phyloP scores from a whole-genome alignment of 64 coral and sea anemone genomes.

The Dendronephthya gigantea region DNA sequence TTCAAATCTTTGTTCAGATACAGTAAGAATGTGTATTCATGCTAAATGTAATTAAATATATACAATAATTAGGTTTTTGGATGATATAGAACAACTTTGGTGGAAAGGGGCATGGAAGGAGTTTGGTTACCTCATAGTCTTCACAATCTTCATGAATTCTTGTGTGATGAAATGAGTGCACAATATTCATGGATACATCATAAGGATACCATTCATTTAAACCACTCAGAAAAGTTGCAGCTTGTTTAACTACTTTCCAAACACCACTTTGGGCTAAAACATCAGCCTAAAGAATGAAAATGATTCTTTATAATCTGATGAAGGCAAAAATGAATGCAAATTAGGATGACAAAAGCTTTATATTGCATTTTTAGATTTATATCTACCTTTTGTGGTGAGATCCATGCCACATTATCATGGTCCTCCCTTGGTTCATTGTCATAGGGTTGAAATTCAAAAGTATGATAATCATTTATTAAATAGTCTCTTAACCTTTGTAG shows the following conservation, averaged over 20 bases:
- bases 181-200: slow-evolving; percentile 96
- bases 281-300: slow-evolving; percentile 31
- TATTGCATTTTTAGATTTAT: neutral
- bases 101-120: too few relatives aligned
- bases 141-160: slow-evolving; percentile 97
- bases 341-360: too few relatives aligned
- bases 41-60: slow-evolving; percentile 26
- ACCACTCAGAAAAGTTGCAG: slow-evolving; percentile 60
- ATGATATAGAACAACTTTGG: too few relatives aligned
- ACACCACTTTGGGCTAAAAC: slow-evolving; percentile 56
- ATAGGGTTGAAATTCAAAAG: slow-evolving; percentile 39
- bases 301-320: too few relatives aligned
- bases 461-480: slow-evolving; percentile 65
- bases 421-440: slow-evolving; percentile 48
- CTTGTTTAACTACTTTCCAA: slow-evolving; percentile 59
- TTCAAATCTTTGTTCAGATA: slow-evolving; percentile 84
- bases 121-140: slow-evolving; percentile 45
- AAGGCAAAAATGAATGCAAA: too few relatives aligned
- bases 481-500: slow-evolving; percentile 58
- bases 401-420: slow-evolving; percentile 92
- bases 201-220: slow-evolving; percentile 72
- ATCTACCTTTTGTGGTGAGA: slow-evolving; percentile 52
- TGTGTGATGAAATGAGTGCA: slow-evolving; percentile 64
- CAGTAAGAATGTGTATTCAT: slow-evolving; percentile 87
- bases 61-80: neutral